Evolutionary conservation across 92 coral and sea anemone species (phyloP).

Genomic region (Nematostella vectensis): DNA sequence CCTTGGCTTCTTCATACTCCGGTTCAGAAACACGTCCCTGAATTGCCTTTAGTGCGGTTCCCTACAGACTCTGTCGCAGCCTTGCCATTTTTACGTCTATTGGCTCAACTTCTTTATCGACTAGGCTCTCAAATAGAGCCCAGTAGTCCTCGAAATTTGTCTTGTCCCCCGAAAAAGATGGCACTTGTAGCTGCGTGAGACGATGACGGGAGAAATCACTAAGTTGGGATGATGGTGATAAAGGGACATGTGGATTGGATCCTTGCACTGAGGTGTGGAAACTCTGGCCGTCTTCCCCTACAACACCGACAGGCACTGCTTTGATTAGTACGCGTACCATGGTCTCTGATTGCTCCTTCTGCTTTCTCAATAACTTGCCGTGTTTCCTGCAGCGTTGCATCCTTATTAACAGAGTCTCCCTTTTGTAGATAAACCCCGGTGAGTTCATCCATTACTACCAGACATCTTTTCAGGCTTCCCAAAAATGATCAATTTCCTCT

Average conservation of each 20-base stretch:
- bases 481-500: neutral
- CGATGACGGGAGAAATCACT: neutral
- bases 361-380: constrained; percentile 1
- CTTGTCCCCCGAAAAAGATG: constrained; percentile 30
- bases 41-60: constrained; percentile 36
- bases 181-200: constrained; percentile 27
- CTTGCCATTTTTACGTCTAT: constrained; percentile 48
- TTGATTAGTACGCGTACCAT: neutral
- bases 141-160: constrained; percentile 49
- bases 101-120: constrained; percentile 31
- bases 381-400: neutral
- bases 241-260: too few species aligned
- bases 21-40: constrained; percentile 24
- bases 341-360: neutral
- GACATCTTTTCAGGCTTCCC: constrained; percentile 1
- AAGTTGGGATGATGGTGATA: neutral
- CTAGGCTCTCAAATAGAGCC: constrained; percentile 41
- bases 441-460: constrained; percentile 2
- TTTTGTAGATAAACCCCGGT: neutral
- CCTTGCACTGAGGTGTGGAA: too few species aligned
- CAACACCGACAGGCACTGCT: neutral
- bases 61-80: constrained; percentile 38
- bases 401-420: neutral
- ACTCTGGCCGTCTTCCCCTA: too few species aligned
- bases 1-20: constrained; percentile 49